These are phyloP conservation scores for Tenthredo notha DNA, from an alignment of 2,888 invertebrate species.

Conservation along the genomic window DNA sequence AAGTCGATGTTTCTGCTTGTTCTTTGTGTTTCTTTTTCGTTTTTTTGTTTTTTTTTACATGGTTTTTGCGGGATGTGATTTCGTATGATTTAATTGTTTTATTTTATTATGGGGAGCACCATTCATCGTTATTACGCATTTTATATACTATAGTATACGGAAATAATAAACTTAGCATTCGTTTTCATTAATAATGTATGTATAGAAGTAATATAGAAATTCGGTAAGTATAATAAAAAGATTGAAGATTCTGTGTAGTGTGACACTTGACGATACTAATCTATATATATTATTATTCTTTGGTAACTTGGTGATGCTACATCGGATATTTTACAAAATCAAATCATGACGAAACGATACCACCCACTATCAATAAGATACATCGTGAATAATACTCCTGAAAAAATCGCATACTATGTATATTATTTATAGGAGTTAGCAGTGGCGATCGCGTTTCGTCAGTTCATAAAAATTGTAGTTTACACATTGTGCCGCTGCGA, in stretches of 20 bases:
- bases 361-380: not conserved
- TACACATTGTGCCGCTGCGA: constrained; percentile 41
- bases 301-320: constrained; percentile 76
- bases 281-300: constrained; percentile 70
- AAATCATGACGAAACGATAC: constrained; percentile 14
- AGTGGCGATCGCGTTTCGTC: constrained; percentile 26
- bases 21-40: not conserved
- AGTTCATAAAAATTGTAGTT: constrained; percentile 8
- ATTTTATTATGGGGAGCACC: constrained; percentile 30
- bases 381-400: not conserved
- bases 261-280: constrained; percentile 36
- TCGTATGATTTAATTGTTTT: not conserved
- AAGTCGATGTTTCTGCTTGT: not conserved
- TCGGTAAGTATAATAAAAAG: constrained; percentile 32
- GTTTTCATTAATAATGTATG: not conserved
- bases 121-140: constrained; percentile 46
- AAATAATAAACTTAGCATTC: constrained; percentile 19
- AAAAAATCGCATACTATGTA: not conserved
- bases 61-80: not conserved
- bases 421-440: not conserved
- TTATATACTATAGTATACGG: not conserved
- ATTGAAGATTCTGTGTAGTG: constrained; percentile 28
- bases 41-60: constrained; percentile 5
- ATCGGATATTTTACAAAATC: constrained; percentile 69
- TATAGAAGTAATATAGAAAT: constrained; percentile 10